Evolutionary conservation across 2,113 vertebrate genomes (phyloP).

Genomic region (Glaucomys volans): DNA sequence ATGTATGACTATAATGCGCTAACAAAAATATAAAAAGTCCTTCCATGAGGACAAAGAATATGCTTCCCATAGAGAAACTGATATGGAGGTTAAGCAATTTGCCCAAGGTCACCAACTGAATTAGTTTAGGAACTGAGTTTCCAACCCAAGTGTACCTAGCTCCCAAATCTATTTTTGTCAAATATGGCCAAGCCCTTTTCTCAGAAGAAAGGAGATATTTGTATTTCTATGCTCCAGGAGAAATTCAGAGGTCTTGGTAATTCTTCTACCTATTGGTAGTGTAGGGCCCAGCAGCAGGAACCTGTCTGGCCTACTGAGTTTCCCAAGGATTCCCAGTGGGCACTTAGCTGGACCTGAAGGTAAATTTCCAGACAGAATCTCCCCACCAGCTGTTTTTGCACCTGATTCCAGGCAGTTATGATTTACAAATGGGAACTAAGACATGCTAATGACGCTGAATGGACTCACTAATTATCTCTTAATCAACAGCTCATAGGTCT

Average conservation of each 20-base stretch:
- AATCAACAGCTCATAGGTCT: conserved; percentile 76
- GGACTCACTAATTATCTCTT: conserved; percentile 78
- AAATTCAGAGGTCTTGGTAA: not conserved
- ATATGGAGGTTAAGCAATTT: not conserved
- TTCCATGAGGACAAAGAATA: not conserved
- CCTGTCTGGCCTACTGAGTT: not conserved
- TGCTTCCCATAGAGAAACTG: conserved; percentile 15
- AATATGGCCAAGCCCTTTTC: not conserved
- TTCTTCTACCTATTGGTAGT: not conserved
- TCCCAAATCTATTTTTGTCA: not conserved
- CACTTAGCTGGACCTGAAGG: not conserved
- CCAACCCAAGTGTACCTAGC: not conserved
- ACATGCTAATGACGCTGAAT: conserved; percentile 65
- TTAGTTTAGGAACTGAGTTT: not conserved
- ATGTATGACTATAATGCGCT: too few species aligned
- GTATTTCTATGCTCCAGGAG: not conserved
- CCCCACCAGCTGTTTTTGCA: conserved; percentile 31
- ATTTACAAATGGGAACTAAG: conserved; percentile 77
- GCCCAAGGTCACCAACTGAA: not conserved
- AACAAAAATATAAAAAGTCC: not conserved
- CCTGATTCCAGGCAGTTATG: conserved; percentile 48
- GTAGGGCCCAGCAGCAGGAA: not conserved
- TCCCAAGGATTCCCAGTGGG: not conserved
- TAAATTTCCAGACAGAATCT: not conserved
- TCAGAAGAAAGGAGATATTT: not conserved